These are phyloP conservation scores for Acleris sparsana DNA, from an alignment of 2,888 invertebrate genomes.

Conservation along the genomic window DNA sequence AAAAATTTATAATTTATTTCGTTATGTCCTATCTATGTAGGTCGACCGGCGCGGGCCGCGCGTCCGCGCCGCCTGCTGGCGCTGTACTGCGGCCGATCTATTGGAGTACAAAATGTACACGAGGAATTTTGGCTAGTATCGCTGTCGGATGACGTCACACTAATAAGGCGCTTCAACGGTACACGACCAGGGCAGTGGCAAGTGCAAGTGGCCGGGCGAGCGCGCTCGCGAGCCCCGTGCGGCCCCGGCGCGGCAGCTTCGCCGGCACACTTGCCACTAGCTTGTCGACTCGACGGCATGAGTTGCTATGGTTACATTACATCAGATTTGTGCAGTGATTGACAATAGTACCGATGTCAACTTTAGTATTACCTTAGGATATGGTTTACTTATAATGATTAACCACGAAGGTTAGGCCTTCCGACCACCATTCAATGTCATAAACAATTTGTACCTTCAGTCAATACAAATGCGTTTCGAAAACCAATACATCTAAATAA, in stretches of 20 bases:
- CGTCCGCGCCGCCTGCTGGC: slow-evolving; percentile 36
- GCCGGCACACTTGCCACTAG: slow-evolving; percentile 2
- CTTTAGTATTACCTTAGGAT: slow-evolving; percentile 19
- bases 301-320: slow-evolving; percentile 19
- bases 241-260: too few species aligned
- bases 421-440: slow-evolving; percentile 35
- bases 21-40: slow-evolving; percentile 81
- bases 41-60: slow-evolving; percentile 57
- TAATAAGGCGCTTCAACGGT: slow-evolving; percentile 28
- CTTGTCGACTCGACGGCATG: slow-evolving; percentile 9
- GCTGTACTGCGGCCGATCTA: slow-evolving; percentile 21
- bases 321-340: slow-evolving; percentile 27
- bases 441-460: slow-evolving; percentile 32
- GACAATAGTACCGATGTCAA: slow-evolving; percentile 24
- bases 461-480: slow-evolving; percentile 20
- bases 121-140: slow-evolving; percentile 34
- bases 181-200: slow-evolving; percentile 9
- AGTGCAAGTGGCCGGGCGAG: slow-evolving; percentile 1
- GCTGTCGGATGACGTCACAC: slow-evolving; percentile 26
- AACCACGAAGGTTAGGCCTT: slow-evolving; percentile 34
- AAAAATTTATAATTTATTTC: slow-evolving; percentile 81
- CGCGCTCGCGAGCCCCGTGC: neutral
- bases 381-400: slow-evolving; percentile 30
- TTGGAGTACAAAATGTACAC: slow-evolving; percentile 30
- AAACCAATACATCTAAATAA: slow-evolving; percentile 36